phyloP scores from a whole-genome alignment of 2,888 invertebrate genomes.

The Timema cristinae region DNA sequence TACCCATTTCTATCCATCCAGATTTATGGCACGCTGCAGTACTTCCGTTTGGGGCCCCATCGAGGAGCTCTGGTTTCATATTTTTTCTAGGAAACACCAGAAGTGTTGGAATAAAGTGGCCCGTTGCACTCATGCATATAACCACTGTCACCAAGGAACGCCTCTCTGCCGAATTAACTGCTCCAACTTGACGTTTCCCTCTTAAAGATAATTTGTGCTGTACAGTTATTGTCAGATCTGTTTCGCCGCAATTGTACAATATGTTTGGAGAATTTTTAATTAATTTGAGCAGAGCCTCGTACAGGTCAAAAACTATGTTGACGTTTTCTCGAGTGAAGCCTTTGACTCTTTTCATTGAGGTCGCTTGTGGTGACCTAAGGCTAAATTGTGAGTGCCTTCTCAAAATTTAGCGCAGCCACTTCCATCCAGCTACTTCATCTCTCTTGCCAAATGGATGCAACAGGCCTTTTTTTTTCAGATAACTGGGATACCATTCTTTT shows the following conservation, averaged over 20 bases:
- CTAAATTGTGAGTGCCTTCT: neutral
- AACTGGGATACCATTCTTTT: neutral
- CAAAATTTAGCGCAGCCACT: neutral
- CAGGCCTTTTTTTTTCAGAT: neutral
- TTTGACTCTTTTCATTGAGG: too few species aligned
- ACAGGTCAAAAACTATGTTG: neutral
- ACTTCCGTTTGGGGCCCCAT: conserved; percentile 38
- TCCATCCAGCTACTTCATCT: neutral
- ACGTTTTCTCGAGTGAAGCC: neutral
- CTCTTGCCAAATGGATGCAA: neutral
- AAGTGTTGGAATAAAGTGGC: neutral
- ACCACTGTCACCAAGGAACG: conserved; percentile 38
- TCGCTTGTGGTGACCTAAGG: neutral
- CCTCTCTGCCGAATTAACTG: conserved; percentile 21
- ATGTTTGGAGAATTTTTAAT: neutral
- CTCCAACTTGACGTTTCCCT: neutral
- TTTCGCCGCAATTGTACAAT: conserved; percentile 1
- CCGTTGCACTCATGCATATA: conserved; percentile 32
- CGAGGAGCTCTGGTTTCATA: conserved; percentile 26
- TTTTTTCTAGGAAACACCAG: conserved; percentile 9
- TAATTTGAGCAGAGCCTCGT: neutral
- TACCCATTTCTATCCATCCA: conserved; percentile 39
- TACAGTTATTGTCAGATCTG: neutral
- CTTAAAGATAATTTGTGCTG: neutral
- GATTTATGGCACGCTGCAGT: conserved; percentile 35